Evolutionary conservation across 2,113 vertebrate genomes (phyloP).

Genomic region (Gila orcuttii): DNA sequence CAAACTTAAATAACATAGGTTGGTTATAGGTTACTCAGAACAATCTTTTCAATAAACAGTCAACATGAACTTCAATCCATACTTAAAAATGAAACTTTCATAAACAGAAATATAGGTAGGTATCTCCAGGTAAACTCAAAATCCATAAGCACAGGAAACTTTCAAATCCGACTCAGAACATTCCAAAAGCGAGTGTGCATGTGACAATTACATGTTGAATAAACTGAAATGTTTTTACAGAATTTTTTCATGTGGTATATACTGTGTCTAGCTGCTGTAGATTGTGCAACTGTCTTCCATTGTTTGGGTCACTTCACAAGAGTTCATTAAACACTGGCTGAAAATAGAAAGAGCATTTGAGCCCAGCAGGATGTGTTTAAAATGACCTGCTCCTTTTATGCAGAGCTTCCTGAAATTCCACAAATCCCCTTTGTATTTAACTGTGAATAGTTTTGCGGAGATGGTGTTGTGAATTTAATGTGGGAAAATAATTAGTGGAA

Average conservation of each 20-base stretch:
- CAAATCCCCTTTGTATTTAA: slow-evolving; percentile 59
- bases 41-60: too few relatives aligned
- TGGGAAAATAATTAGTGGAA: slow-evolving; percentile 37
- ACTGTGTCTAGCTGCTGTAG: slow-evolving; percentile 13
- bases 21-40: too few relatives aligned
- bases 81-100: too few relatives aligned
- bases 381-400: slow-evolving; percentile 56
- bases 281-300: slow-evolving; percentile 25
- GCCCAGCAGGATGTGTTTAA: slow-evolving; percentile 67
- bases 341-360: slow-evolving; percentile 66
- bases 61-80: too few relatives aligned
- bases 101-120: too few relatives aligned
- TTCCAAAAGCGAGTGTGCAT: too few relatives aligned
- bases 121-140: too few relatives aligned
- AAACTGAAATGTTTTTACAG: background rate
- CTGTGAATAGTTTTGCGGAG: slow-evolving; percentile 62
- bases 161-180: too few relatives aligned
- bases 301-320: slow-evolving; percentile 38
- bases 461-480: slow-evolving; percentile 58
- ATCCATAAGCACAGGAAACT: too few relatives aligned
- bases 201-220: background rate
- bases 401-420: slow-evolving; percentile 69
- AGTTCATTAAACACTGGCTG: slow-evolving; percentile 50
- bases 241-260: background rate
- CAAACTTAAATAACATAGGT: too few relatives aligned